Base-by-base conservation (phyloP, 2,888 invertebrate genomes). In the Geophilus truncorum region DNA sequence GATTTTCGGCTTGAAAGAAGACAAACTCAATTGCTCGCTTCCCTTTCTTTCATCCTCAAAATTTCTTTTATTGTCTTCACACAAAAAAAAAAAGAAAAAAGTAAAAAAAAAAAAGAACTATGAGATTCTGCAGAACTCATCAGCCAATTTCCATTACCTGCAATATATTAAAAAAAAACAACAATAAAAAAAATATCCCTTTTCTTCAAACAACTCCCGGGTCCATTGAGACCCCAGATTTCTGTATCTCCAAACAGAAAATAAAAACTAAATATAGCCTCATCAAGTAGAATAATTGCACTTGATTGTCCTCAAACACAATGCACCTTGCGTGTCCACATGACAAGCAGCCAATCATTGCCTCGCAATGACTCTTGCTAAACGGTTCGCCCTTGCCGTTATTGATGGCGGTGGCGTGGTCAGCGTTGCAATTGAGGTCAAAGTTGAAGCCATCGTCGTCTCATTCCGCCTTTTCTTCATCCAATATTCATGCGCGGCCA, bases 1-100 rank as follows among this genome's bases (percentile, higher is more conserved):
- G 70, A 70, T 70, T 70, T 70, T 70, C 70, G 70, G 70, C 70
- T 70, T 70, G 70, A 70, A 70, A 70, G 70, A 70, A 70, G 70
- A 70, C 70, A 70, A 70, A 70, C 70, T 70, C 70, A 70, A 70
- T 70, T 70, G 70, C 70, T 70, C 70, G 25, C 70, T 70, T 70
- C 70, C 51, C 70, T 70, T 70, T 25, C 70, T 70, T 70, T 70
- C 70, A 70, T 70, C 70, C 28, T 70, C 28, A 10, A 28, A 70
- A 70, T 70, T 25, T 70, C 70, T 28, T 70, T 70, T 70, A 70
- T 70, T 70, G 70, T 25, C 70, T 25, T n/a, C 7, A 12, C 6
- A 12, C 6, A 36, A 36, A 36, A 36, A 36, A 36, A 36, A 21
- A 62, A 62, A 62, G 10, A 51, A n/a, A 57, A 62, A 62, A 62